A percentile compares a stretch with the other conserved stretches of the same genome.
phyloP scores from a whole-genome alignment of 1,140 invertebrate species.

The Cyphomyrmex costatus region DNA sequence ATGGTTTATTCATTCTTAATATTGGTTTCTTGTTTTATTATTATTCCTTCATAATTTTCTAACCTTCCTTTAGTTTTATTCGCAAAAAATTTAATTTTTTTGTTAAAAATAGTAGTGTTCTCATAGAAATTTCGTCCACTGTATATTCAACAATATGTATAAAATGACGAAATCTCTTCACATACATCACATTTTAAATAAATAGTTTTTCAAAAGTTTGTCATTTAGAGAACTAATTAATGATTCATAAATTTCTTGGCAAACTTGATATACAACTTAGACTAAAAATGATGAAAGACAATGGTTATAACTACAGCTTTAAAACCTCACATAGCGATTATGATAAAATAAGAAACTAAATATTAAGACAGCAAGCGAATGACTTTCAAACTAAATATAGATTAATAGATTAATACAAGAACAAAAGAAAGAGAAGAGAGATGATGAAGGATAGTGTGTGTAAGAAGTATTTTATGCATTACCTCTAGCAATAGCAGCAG shows the following conservation, averaged over 20 bases:
- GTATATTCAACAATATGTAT: conserved; percentile 15
- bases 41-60: no score
- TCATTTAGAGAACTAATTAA: background rate
- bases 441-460: conserved; percentile 60
- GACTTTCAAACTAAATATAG: conserved; percentile 29
- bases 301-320: conserved; percentile 27
- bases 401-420: conserved; percentile 60
- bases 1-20: no score
- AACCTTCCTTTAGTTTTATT: no score
- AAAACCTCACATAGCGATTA: conserved; percentile 35
- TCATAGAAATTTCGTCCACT: no score
- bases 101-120: no score
- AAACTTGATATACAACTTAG: conserved; percentile 38
- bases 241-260: conserved; percentile 1
- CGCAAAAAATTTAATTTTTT: no score
- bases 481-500: conserved; percentile 88
- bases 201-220: background rate
- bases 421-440: conserved; percentile 40
- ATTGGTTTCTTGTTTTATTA: no score
- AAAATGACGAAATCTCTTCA: conserved; percentile 3
- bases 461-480: conserved; percentile 87
- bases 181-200: background rate
- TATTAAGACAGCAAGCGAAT: conserved; percentile 38
- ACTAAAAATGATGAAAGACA: conserved; percentile 26
- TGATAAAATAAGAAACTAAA: conserved; percentile 44